Conservation (phyloP, 2,888 invertebrate genomes). For the Megalurothrips usitatus region DNA sequence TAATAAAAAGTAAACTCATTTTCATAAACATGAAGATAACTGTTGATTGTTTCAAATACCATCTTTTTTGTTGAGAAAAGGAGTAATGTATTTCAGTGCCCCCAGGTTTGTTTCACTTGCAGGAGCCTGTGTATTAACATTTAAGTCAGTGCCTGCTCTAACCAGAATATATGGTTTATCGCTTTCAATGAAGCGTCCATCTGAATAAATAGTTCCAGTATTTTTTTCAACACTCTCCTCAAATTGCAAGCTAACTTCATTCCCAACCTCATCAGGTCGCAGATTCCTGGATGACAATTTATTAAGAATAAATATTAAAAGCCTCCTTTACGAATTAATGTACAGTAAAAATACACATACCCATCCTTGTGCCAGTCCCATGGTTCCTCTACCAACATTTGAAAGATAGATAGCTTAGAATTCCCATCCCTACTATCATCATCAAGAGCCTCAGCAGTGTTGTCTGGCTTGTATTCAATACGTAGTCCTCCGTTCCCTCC, state of each 20-base stretch:
- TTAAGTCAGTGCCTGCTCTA: neutral
- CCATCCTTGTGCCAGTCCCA: conserved; percentile 1
- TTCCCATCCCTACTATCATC: conserved; percentile 34
- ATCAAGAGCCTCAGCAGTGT: conserved; percentile 80
- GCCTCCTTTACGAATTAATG: no score
- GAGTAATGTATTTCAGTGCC: neutral
- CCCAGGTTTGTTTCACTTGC: neutral
- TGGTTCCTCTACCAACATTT: neutral
- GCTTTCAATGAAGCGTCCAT: neutral
- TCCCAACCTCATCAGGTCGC: no score
- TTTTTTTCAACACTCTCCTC: conserved; percentile 45
- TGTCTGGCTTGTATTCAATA: conserved; percentile 78
- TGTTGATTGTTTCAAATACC: neutral
- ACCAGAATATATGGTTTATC: conserved; percentile 10
- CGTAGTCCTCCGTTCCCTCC: conserved; percentile 56
- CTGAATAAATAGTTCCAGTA: conserved; percentile 41
- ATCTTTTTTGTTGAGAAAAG: neutral
- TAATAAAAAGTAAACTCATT: neutral
- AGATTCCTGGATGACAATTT: no score
- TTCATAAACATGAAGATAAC: neutral
- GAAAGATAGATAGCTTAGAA: neutral
- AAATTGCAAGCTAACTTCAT: conserved; percentile 31
- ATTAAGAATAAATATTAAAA: no score
- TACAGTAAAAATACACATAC: neutral
- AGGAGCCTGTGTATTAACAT: neutral